Conservation (phyloP, 2,888 invertebrate species). For the Heteromurus nitidus region DNA sequence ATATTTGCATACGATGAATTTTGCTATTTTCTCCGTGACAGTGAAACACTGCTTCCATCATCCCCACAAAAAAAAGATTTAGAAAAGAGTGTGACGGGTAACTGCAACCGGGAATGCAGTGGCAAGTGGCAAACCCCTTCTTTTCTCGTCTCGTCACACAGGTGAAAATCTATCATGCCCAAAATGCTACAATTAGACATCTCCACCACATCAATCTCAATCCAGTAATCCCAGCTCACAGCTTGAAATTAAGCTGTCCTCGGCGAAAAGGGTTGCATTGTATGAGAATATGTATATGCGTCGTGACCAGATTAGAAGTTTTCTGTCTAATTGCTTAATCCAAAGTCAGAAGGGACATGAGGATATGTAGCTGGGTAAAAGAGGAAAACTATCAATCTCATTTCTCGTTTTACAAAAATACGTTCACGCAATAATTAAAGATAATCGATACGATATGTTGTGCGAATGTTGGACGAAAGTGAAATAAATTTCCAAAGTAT, state of each 20-base stretch:
- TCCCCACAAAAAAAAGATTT: too few species aligned
- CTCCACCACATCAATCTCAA: too few species aligned
- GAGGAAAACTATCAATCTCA: too few species aligned
- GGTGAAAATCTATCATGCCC: too few species aligned
- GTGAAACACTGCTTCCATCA: too few species aligned
- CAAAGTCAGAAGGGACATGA: too few species aligned
- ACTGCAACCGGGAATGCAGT: not conserved
- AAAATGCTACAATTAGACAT: too few species aligned
- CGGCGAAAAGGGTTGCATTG: not conserved
- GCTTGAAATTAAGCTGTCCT: not conserved
- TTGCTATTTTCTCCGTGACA: too few species aligned
- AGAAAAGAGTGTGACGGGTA: conserved; percentile 13
- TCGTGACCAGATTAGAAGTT: conserved; percentile 45
- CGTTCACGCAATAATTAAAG: conserved; percentile 35
- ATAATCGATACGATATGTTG: conserved; percentile 21
- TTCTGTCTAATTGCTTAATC: conserved; percentile 44
- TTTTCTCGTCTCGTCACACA: not conserved
- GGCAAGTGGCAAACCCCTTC: not conserved
- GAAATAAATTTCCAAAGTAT: not conserved
- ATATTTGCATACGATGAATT: too few species aligned
- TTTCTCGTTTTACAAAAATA: too few species aligned
- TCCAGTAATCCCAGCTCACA: not conserved
- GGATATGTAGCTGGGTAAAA: conserved; percentile 16
- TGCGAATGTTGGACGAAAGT: not conserved
- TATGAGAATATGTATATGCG: conserved; percentile 7